Conservation (phyloP, 2,797 vertebrate genomes). For the Tiaroga cobitis region DNA sequence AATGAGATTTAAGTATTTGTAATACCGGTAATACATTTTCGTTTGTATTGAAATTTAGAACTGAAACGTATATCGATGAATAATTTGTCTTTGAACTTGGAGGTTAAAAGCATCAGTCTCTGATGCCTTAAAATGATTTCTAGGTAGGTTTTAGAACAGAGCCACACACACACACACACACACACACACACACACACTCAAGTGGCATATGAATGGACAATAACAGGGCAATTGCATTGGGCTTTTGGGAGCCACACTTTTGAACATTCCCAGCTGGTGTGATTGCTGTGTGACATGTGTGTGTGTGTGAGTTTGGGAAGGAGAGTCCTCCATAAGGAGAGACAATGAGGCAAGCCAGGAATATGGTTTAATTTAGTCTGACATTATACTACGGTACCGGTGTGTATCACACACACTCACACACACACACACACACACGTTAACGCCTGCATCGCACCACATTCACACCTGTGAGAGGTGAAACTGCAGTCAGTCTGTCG, state of each 20-base stretch:
- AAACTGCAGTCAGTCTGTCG: neutral
- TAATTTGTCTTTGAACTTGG: neutral
- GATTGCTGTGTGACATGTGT: slow-evolving; percentile 18
- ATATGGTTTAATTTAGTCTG: slow-evolving; percentile 76
- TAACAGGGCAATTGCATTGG: slow-evolving; percentile 83
- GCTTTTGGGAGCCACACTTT: slow-evolving; percentile 76
- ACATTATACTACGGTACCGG: slow-evolving; percentile 59
- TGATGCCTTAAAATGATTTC: neutral
- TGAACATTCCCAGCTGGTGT: slow-evolving; percentile 65
- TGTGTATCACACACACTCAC: slow-evolving; percentile 25
- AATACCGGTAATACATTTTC: neutral
- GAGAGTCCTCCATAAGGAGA: slow-evolving; percentile 53
- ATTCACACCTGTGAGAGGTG: slow-evolving; percentile 19
- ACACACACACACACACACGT: neutral
- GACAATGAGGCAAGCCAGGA: slow-evolving; percentile 51
- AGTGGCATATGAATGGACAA: slow-evolving; percentile 80
- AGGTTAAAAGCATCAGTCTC: neutral
- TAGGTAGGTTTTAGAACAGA: neutral
- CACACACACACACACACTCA: slow-evolving; percentile 38
- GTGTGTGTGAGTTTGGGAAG: slow-evolving; percentile 55
- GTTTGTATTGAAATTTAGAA: neutral
- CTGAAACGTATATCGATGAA: neutral
- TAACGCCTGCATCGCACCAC: slow-evolving; percentile 46
- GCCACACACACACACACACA: slow-evolving; percentile 15
- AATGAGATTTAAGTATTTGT: neutral